A percentile compares a stretch with the other conserved stretches of the same genome.
phyloP scores from a whole-genome alignment of 2,797 vertebrate species.

The Siniperca scherzeri region DNA sequence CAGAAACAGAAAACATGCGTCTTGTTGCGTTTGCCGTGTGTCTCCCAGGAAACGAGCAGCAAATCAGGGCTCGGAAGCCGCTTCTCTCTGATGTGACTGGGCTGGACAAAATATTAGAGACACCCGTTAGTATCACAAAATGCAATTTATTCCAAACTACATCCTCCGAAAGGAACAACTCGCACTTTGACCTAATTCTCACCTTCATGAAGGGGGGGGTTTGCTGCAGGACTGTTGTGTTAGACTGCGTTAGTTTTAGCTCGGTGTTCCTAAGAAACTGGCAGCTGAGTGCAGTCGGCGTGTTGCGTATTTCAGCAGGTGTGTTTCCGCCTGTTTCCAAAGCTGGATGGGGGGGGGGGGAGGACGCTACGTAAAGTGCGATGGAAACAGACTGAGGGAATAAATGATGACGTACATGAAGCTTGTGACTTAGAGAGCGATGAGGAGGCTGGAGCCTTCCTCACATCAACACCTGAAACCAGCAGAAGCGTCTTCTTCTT shows the following conservation, averaged over 20 bases:
- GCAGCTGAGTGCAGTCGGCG: not conserved
- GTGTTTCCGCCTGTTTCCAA: too few species aligned
- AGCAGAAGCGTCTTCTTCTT: too few species aligned
- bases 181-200: too few species aligned
- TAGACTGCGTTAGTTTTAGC: too few species aligned
- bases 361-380: too few species aligned
- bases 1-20: not conserved
- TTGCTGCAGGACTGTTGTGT: not conserved
- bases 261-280: not conserved
- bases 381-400: too few species aligned
- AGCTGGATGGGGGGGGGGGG: too few species aligned
- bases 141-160: not conserved
- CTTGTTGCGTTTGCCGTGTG: not conserved
- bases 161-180: not conserved
- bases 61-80: not conserved
- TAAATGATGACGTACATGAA: too few species aligned
- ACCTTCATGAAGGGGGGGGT: too few species aligned
- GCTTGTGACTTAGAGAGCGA: too few species aligned
- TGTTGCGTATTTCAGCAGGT: not conserved
- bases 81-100: not conserved
- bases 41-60: not conserved
- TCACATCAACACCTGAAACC: too few species aligned
- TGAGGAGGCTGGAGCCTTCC: too few species aligned
- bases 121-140: not conserved
- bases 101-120: not conserved